phyloP scores from a whole-genome alignment of 2,888 invertebrate genomes.

The Uloborus plumipes region DNA sequence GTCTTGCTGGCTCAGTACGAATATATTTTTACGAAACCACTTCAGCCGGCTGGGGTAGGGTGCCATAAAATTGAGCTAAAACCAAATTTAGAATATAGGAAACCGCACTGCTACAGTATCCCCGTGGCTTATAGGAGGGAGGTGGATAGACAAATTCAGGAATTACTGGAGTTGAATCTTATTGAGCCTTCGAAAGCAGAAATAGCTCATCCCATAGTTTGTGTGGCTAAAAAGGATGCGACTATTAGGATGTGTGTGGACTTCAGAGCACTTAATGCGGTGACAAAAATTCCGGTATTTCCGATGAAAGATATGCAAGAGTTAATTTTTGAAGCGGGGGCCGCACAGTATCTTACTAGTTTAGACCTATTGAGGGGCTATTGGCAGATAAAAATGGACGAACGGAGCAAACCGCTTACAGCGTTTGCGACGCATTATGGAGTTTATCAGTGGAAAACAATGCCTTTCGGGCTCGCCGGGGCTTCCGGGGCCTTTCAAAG shows the following conservation, averaged over 20 bases:
- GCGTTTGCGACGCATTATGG: slow-evolving; percentile 12
- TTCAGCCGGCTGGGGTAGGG: no score
- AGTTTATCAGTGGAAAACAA: slow-evolving; percentile 6
- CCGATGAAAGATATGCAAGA: slow-evolving; percentile 14
- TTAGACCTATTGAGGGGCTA: slow-evolving; percentile 1
- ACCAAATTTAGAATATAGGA: no score
- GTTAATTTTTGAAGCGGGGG: slow-evolving; percentile 11
- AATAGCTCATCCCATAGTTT: slow-evolving; percentile 11
- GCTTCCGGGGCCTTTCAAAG: slow-evolving; percentile 10
- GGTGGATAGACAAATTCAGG: not conserved
- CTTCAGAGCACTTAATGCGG: slow-evolving; percentile 11
- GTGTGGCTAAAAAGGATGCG: slow-evolving; percentile 21
- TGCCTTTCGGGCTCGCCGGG: no score
- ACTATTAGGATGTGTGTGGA: slow-evolving; percentile 11
- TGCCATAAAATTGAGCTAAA: no score
- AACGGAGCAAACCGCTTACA: not conserved
- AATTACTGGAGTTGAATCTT: not conserved
- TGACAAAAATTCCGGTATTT: not conserved
- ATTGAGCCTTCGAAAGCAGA: not conserved
- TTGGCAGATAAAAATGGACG: slow-evolving; percentile 14
- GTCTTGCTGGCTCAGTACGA: no score
- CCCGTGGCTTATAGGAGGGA: no score
- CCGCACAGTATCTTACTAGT: slow-evolving; percentile 6
- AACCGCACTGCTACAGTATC: no score
- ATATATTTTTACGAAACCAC: no score